These are phyloP conservation scores for Diarsia brunnea DNA, from an alignment of 2,888 invertebrate species.

Conservation along the genomic window DNA sequence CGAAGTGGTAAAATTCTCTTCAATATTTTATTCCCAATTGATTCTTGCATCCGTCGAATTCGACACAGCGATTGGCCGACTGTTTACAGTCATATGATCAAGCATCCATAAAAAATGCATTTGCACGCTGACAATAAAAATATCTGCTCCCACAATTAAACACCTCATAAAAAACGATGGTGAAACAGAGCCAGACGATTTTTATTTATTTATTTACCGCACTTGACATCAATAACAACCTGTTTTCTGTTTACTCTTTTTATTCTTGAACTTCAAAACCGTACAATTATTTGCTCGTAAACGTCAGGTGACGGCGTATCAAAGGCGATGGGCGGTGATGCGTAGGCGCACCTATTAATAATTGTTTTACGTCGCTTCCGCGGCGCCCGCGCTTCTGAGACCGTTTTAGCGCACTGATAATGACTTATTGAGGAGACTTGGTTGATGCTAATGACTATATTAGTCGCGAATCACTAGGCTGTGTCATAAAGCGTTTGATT, in stretches of 20 bases:
- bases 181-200: constrained; percentile 51
- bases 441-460: constrained; percentile 66
- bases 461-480: constrained; percentile 54
- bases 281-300: constrained; percentile 65
- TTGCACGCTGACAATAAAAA: constrained; percentile 56
- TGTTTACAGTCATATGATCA: constrained; percentile 36
- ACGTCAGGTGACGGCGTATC: constrained; percentile 68
- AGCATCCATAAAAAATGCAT: constrained; percentile 57
- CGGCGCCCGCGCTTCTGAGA: constrained; percentile 73
- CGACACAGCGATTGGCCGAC: constrained; percentile 25
- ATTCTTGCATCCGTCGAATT: constrained; percentile 44
- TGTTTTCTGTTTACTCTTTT: constrained; percentile 48
- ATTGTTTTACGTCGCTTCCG: constrained; percentile 70
- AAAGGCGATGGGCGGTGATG: constrained; percentile 71
- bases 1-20: constrained; percentile 2
- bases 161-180: constrained; percentile 60
- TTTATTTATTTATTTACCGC: constrained; percentile 49
- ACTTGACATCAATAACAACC: constrained; percentile 63
- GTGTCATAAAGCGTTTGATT: constrained; percentile 55
- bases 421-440: constrained; percentile 58
- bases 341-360: constrained; percentile 80
- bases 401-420: constrained; percentile 64
- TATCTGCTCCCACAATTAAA: constrained; percentile 65
- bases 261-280: constrained; percentile 66
- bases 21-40: constrained; percentile 17